Percentiles rank a stretch among this genome's conserved stretches.
Evolutionary conservation across 2,113 vertebrate genomes (phyloP).

Genomic region (Myiopsitta monachus): DNA sequence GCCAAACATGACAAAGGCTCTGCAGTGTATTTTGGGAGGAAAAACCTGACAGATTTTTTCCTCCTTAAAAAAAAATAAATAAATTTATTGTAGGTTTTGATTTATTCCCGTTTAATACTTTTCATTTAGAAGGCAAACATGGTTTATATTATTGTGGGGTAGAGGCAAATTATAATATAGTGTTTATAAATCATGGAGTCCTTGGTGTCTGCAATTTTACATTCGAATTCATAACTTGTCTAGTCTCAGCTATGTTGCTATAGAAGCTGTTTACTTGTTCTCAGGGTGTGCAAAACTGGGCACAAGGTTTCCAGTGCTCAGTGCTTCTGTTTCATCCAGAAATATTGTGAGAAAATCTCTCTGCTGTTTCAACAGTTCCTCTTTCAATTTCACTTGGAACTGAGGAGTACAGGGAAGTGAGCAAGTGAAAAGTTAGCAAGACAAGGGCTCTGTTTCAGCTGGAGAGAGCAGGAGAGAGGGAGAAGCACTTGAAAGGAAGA

Average conservation of each 20-base stretch:
- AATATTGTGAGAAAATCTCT: conserved; percentile 4
- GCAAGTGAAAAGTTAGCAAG: neutral
- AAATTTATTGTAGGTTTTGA: neutral
- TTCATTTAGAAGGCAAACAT: neutral
- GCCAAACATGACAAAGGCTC: neutral
- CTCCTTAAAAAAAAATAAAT: neutral
- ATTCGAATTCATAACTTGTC: neutral
- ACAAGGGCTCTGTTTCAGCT: neutral
- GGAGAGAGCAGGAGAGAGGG: neutral
- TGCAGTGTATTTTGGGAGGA: neutral
- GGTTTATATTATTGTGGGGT: neutral
- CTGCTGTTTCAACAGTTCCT: conserved; percentile 18
- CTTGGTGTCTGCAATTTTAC: neutral
- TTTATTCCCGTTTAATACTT: neutral
- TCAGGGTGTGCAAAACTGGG: neutral
- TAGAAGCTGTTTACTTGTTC: neutral
- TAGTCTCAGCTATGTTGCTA: neutral
- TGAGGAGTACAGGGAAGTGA: neutral
- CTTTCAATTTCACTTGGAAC: neutral
- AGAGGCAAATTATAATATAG: neutral
- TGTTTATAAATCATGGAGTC: neutral
- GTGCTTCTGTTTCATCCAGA: neutral
- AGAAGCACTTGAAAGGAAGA: neutral
- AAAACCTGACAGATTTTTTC: neutral
- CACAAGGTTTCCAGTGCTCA: neutral